Evolutionary conservation across 2,113 vertebrate genomes (phyloP).

Genomic region (Heterotis niloticus): DNA sequence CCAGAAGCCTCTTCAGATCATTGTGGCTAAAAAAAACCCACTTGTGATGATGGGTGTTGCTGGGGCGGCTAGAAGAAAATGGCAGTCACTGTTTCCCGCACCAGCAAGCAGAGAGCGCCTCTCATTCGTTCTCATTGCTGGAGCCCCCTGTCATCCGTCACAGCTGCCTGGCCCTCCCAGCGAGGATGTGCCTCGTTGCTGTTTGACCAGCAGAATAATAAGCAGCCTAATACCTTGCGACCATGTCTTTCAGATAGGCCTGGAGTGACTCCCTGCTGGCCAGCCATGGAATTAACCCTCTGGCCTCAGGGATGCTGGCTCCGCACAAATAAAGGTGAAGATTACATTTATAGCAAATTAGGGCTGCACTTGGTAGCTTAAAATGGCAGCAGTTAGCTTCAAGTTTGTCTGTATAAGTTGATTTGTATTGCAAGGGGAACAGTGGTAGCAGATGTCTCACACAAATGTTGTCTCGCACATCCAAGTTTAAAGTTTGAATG

Average conservation of each 20-base stretch:
- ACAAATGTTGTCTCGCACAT: no score
- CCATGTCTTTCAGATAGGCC: slow-evolving; percentile 25
- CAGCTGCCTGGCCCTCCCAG: slow-evolving; percentile 14
- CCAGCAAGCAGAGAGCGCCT: neutral
- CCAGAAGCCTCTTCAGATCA: neutral
- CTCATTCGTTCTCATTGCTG: neutral
- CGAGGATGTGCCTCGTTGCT: neutral
- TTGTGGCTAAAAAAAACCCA: no score
- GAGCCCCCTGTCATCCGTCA: slow-evolving; percentile 29
- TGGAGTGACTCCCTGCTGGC: neutral
- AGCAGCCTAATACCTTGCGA: slow-evolving; percentile 30
- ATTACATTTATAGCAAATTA: neutral
- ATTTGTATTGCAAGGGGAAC: neutral
- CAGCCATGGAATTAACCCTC: neutral
- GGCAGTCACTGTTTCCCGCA: slow-evolving; percentile 4
- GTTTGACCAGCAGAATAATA: slow-evolving; percentile 16
- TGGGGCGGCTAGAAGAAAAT: no score
- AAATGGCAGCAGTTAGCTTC: neutral
- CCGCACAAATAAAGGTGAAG: neutral
- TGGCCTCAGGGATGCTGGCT: neutral
- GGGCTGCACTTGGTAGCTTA: neutral
- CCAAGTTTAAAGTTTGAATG: no score
- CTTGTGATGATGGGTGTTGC: no score
- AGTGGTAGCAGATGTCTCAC: no score
- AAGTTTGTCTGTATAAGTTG: neutral